These are phyloP conservation scores for Rhorus exstirpatorius DNA, from an alignment of 2,888 invertebrate genomes.

Conservation along the genomic window DNA sequence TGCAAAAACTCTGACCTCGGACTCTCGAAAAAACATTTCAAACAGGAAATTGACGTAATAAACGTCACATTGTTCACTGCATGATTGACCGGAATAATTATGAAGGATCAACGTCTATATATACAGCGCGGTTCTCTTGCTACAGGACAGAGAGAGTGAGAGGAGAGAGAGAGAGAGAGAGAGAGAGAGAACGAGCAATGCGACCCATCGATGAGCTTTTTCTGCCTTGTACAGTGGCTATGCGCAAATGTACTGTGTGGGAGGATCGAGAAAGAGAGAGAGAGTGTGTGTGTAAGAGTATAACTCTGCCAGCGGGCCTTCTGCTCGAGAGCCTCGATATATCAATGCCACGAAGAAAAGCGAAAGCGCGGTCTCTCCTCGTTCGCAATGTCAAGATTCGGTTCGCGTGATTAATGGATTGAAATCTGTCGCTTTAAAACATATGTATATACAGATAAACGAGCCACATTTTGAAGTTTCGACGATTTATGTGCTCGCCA, in stretches of 20 bases:
- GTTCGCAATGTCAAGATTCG: conserved; percentile 64
- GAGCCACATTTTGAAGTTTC: conserved; percentile 64
- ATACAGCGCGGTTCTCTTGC: conserved; percentile 8
- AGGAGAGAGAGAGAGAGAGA: not conserved
- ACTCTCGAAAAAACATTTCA: conserved; percentile 20
- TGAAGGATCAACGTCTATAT: conserved; percentile 54
- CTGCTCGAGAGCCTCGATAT: conserved; percentile 57
- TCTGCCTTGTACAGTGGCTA: not conserved
- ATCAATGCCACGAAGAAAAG: conserved; percentile 70
- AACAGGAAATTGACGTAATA: conserved; percentile 50
- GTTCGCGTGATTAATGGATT: conserved; percentile 71
- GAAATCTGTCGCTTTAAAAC: conserved; percentile 66
- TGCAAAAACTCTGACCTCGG: conserved; percentile 4
- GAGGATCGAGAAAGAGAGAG: conserved; percentile 10
- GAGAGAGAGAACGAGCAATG: not conserved
- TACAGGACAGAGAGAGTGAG: not conserved
- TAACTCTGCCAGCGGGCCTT: conserved; percentile 43
- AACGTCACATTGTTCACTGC: conserved; percentile 53
- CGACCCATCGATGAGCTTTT: conserved; percentile 6
- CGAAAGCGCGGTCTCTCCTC: conserved; percentile 47
- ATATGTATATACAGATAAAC: conserved; percentile 48
- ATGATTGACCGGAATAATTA: conserved; percentile 67
- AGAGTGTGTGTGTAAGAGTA: conserved; percentile 1
- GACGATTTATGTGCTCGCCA: conserved; percentile 63
- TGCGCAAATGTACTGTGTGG: not conserved